Evolutionary conservation across 2,113 vertebrate genomes (phyloP), one percentile per base, ranked within the genome.

Genomic region (Aramus guarauna): DNA sequence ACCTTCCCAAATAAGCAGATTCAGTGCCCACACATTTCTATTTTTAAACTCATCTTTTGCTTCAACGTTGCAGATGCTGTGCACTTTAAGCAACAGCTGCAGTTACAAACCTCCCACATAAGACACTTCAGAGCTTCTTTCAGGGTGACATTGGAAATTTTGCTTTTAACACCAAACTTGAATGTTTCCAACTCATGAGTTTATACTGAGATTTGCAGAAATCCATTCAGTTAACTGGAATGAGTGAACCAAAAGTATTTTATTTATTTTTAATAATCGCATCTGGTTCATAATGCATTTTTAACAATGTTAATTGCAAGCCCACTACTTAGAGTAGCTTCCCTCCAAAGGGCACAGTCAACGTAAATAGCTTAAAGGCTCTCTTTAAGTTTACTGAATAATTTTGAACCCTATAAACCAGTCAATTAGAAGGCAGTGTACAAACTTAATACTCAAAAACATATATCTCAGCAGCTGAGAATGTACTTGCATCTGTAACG

Each of bases 191-290:
- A 4, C 71, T 83, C 73, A 5, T 4, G 62, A 43, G 32, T 77
- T 92, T 53, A 60, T 3, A 50, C 11, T 26, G 15, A 59, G 59
- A 81, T 66, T 96, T 75, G 39, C 87, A 91, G 64, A 72, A 87
- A 85, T 45, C 45, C 45, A n/a, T n/a, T 64, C 56, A 62, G 73
- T 47, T 56, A 76, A 77, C 60, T 56, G 79, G 64, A 50, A 64
- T 53, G 48, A 91, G 80, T 30, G 84, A 95, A 87, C 39, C 80
- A 21, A 34, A 94, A 85, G 34, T 66, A 92, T 92, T 43, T 78
- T 76, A 91, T 92, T 94, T 92, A 94, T 95, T 96, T 94, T 94
- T 92, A 92, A 95, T 89, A 84, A 81, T 64, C 69, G 89, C 53
- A 87, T 78, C 77, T 75, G 58, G 84, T 62, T 88, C 89, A 30